Conservation (phyloP, 1,140 invertebrate species). For the Trichonephila clavata region DNA sequence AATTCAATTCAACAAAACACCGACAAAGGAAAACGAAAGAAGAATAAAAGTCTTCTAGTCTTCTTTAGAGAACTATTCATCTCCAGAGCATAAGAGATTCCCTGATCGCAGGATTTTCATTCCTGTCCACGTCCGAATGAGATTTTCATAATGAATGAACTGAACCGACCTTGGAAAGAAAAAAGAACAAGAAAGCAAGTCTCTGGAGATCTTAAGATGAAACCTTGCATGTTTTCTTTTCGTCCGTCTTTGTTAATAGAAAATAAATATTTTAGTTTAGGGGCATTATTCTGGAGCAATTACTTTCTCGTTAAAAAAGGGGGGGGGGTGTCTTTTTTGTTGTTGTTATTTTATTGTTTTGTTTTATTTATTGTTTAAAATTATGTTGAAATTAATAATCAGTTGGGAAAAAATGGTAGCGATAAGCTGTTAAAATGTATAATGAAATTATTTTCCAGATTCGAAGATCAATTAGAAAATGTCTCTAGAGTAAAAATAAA, state of each 20-base stretch:
- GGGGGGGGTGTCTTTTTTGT: too few relatives aligned
- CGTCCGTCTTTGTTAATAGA: background rate
- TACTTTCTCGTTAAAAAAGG: background rate
- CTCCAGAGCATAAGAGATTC: background rate
- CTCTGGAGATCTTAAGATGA: background rate
- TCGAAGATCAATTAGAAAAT: too few relatives aligned
- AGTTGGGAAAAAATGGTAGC: too few relatives aligned
- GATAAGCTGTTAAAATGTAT: too few relatives aligned
- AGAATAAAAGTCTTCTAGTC: background rate
- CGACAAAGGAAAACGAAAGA: background rate
- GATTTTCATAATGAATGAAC: slow-evolving; percentile 18
- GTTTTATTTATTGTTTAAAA: too few relatives aligned
- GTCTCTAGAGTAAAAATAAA: too few relatives aligned
- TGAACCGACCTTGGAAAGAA: background rate
- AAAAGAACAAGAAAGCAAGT: background rate
- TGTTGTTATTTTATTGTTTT: too few relatives aligned
- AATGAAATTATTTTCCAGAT: too few relatives aligned
- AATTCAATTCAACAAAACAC: background rate
- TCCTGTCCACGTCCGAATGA: background rate
- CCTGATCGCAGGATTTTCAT: background rate
- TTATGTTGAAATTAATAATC: too few relatives aligned
- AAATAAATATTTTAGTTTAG: slow-evolving; percentile 8
- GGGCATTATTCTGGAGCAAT: background rate
- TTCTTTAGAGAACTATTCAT: background rate
- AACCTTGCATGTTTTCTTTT: background rate